Percentiles rank a stretch among this genome's conserved stretches.
Evolutionary conservation across 2,888 invertebrate species (phyloP).

Genomic region (Sipha maydis): DNA sequence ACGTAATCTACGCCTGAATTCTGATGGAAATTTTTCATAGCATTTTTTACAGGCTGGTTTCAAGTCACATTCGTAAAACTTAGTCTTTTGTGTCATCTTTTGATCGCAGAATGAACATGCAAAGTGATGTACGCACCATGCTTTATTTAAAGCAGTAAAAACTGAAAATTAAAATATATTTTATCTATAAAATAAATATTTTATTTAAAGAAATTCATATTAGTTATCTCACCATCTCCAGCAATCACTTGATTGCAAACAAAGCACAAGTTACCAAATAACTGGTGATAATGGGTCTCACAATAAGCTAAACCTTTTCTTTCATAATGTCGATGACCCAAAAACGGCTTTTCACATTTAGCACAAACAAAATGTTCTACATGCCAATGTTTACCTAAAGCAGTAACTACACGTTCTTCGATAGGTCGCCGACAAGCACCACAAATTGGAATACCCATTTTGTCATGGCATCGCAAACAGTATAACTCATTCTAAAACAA

Average conservation of each 20-base stretch:
- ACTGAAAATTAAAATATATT: slow-evolving; percentile 73
- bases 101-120: slow-evolving; percentile 97
- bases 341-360: slow-evolving; percentile 99
- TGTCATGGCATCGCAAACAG: slow-evolving; percentile 97
- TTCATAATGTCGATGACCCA: slow-evolving; percentile 98
- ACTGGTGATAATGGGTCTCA: slow-evolving; percentile 98
- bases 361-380: slow-evolving; percentile 99
- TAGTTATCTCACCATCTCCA: slow-evolving; percentile 84
- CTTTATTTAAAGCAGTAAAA: slow-evolving; percentile 97
- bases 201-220: background rate
- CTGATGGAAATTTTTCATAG: slow-evolving; percentile 95
- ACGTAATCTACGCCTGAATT: slow-evolving; percentile 90
- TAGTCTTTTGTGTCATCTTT: slow-evolving; percentile 94
- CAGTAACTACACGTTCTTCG: slow-evolving; percentile 98
- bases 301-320: slow-evolving; percentile 98
- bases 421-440: slow-evolving; percentile 99
- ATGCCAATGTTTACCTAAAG: slow-evolving; percentile 98
- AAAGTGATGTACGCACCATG: slow-evolving; percentile 99
- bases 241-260: slow-evolving; percentile 98
- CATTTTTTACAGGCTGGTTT: slow-evolving; percentile 98
- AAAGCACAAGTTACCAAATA: slow-evolving; percentile 98
- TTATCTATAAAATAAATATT: background rate
- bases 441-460: slow-evolving; percentile 99
- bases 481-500: slow-evolving; percentile 86
- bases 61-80: slow-evolving; percentile 99